Evolutionary conservation across 2,113 vertebrate genomes (phyloP), one percentile per base, ranked within the genome.

Genomic region (Chrysochloris asiatica): DNA sequence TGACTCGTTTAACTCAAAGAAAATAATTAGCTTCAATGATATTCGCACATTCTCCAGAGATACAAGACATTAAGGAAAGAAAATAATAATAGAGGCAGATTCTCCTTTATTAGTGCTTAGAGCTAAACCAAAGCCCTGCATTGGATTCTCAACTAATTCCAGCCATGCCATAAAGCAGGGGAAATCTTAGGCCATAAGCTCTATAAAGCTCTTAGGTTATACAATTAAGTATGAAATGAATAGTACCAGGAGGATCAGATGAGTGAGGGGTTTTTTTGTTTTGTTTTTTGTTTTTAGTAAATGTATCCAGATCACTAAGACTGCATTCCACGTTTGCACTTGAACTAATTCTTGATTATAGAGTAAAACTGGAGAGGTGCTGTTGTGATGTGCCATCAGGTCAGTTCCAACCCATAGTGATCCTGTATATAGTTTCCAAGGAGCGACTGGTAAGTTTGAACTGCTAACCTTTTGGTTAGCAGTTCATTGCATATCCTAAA

Each of bases 241-340:
- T 52, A 73, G 92, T 52, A 92, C 79, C 65, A 56, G 65, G 54
- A 86, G 91, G 86, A 92, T 95, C 90, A 95, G 83, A 86, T 93
- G 77, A 90, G 93, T 21, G 26, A 91, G 80, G 48, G 47, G 24
- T 73, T 65, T 94, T n/a, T n/a, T n/a, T n/a, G n/a, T n/a, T n/a
- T n/a, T n/a, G n/a, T n/a, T n/a, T n/a, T 65, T 90, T 96, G 94
- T 96, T 69, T 96, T 96, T 96, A 96, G 94, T 94, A 96, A 56
- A 52, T 84, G 86, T 92, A 92, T 94, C 77, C 89, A 95, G 91
- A 88, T 96, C 83, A 94, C 92, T 80, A 84, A 54, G 77, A 90
- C 80, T 54, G 83, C 52, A 86, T 90, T 90, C 88, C 52, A 65
- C 50, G 79, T 88, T 86, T 76, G 56, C 52, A 86, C 88, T 94